Percentiles rank a stretch among this genome's conserved stretches.
These are phyloP conservation scores for Latrodectus elegans DNA, from an alignment of 2,888 invertebrate genomes.

Conservation along the genomic window DNA sequence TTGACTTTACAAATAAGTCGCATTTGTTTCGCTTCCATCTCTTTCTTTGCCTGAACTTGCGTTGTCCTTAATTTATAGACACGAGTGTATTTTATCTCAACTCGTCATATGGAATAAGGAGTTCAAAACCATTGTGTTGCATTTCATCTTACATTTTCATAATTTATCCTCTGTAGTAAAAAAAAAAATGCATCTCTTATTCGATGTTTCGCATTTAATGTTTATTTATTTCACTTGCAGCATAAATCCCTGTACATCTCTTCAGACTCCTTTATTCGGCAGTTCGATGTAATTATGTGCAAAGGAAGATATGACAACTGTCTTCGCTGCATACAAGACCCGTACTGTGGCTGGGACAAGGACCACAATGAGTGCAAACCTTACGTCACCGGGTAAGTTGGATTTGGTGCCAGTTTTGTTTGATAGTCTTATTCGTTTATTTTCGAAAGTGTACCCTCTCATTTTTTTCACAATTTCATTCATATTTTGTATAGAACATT, in stretches of 20 bases:
- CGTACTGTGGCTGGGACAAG: slow-evolving; percentile 97
- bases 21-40: too few species aligned
- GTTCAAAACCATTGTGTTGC: too few species aligned
- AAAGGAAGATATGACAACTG: slow-evolving; percentile 93
- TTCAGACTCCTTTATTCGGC: slow-evolving; percentile 91
- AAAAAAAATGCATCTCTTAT: too few species aligned
- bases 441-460: background rate
- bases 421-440: background rate
- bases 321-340: slow-evolving; percentile 93
- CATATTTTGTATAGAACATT: too few species aligned
- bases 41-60: too few species aligned
- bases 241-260: slow-evolving; percentile 93
- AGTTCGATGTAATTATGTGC: slow-evolving; percentile 92
- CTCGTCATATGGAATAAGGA: too few species aligned
- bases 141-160: too few species aligned
- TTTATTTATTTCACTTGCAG: slow-evolving; percentile 71
- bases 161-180: too few species aligned
- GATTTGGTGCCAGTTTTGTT: background rate
- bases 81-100: too few species aligned
- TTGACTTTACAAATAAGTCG: too few species aligned
- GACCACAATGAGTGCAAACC: slow-evolving; percentile 90
- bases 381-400: slow-evolving; percentile 78
- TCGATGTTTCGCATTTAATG: too few species aligned
- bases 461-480: background rate
- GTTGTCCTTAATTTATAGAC: too few species aligned